Evolutionary conservation across 2,797 vertebrate species (phyloP).

Genomic region (Oreochromis mossambicus): DNA sequence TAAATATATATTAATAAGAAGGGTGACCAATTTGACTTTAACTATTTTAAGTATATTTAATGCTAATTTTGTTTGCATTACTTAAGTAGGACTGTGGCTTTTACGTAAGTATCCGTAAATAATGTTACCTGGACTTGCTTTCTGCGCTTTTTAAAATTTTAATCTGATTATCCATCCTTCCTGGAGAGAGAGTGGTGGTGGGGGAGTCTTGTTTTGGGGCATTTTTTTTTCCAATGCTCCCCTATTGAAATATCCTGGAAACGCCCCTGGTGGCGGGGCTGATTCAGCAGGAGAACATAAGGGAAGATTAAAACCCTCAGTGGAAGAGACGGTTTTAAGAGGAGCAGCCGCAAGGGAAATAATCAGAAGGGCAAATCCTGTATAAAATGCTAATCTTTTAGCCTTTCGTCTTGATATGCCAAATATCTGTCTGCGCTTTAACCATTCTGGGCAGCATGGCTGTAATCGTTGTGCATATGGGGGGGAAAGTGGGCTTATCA

Average conservation of each 20-base stretch:
- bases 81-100: neutral
- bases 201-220: neutral
- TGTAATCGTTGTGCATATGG: neutral
- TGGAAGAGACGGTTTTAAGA: neutral
- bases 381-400: neutral
- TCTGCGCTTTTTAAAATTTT: neutral
- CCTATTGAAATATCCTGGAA: neutral
- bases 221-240: fast-evolving
- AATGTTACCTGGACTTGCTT: neutral
- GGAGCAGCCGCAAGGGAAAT: neutral
- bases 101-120: neutral
- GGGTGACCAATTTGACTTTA: neutral
- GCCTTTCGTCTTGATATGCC: neutral
- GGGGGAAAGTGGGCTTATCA: slow-evolving; percentile 12
- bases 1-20: neutral
- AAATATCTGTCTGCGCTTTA: neutral
- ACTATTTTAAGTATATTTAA: neutral
- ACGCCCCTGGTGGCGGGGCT: neutral
- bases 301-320: neutral
- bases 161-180: neutral
- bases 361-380: neutral
- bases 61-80: neutral
- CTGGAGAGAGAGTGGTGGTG: neutral
- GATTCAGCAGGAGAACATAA: neutral
- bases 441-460: neutral